A percentile compares a stretch with the other conserved stretches of the same genome.
These are phyloP conservation scores for Scaptomyza parva DNA, from an alignment of 2,888 invertebrate species.

Conservation along the genomic window DNA sequence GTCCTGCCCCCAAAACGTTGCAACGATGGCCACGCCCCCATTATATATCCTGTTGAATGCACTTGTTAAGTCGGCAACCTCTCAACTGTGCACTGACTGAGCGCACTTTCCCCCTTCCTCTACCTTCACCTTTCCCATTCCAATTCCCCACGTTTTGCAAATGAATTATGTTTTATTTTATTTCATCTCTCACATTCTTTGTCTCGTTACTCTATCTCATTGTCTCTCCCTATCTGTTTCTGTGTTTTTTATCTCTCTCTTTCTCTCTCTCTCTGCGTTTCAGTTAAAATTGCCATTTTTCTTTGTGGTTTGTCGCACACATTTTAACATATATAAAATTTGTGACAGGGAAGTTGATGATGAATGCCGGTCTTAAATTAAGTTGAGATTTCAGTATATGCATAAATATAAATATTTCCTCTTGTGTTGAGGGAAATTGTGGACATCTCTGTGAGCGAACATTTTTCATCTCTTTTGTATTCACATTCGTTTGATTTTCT, in stretches of 20 bases:
- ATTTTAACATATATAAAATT: slow-evolving; percentile 54
- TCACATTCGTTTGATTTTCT: slow-evolving; percentile 3
- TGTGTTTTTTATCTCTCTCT: neutral
- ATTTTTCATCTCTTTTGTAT: slow-evolving; percentile 38
- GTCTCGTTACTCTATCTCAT: neutral
- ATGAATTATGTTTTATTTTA: slow-evolving; percentile 64
- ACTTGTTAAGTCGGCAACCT: slow-evolving; percentile 52
- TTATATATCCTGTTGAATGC: slow-evolving; percentile 56
- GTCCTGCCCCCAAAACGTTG: slow-evolving; percentile 6
- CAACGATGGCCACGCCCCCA: slow-evolving; percentile 37
- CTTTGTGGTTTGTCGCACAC: slow-evolving; percentile 51
- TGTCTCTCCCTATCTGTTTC: neutral
- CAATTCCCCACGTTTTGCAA: slow-evolving; percentile 25
- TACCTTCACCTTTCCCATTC: neutral
- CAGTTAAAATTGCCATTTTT: slow-evolving; percentile 34
- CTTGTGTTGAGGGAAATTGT: slow-evolving; percentile 20
- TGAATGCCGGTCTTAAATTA: slow-evolving; percentile 55
- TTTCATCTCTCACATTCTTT: slow-evolving; percentile 15
- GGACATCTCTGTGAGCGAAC: slow-evolving; percentile 33
- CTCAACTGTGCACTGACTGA: slow-evolving; percentile 21
- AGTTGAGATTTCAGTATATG: slow-evolving; percentile 44
- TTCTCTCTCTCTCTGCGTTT: slow-evolving; percentile 6
- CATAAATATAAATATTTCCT: neutral
- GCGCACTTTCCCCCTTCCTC: neutral
- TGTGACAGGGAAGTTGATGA: slow-evolving; percentile 61